Conservation (phyloP, 2,888 invertebrate species). For the Eristalis tenax region DNA sequence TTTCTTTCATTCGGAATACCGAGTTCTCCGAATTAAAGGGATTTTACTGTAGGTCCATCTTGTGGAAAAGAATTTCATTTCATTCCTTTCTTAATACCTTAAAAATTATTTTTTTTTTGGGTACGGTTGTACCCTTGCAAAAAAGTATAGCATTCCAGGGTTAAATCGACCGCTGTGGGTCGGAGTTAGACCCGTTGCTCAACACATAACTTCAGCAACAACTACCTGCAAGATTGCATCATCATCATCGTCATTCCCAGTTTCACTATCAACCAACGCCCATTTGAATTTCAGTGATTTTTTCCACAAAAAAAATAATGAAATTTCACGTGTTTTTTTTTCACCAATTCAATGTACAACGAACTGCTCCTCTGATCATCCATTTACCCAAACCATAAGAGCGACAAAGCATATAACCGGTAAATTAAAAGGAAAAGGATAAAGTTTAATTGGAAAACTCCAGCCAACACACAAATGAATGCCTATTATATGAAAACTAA, state of each 20-base stretch:
- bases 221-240: not conserved
- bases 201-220: not conserved
- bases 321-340: slow-evolving; percentile 20
- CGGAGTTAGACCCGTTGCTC: too few relatives aligned
- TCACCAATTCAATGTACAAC: slow-evolving; percentile 40
- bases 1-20: too few relatives aligned
- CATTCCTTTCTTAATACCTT: too few relatives aligned
- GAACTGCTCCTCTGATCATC: slow-evolving; percentile 15
- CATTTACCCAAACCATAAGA: slow-evolving; percentile 60
- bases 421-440: slow-evolving; percentile 81
- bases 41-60: too few relatives aligned
- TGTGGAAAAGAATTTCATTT: too few relatives aligned
- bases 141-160: too few relatives aligned
- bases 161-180: too few relatives aligned
- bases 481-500: slow-evolving; percentile 72
- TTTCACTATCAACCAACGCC: not conserved
- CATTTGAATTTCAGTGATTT: not conserved
- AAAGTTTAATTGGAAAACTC: slow-evolving; percentile 82
- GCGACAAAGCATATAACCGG: slow-evolving; percentile 81
- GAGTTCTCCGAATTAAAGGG: too few relatives aligned
- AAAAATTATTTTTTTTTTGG: too few relatives aligned
- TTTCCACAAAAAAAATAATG: not conserved
- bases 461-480: slow-evolving; percentile 71
- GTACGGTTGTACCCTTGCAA: too few relatives aligned
- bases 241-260: not conserved